Conservation (phyloP, 2,888 invertebrate genomes). For the Aproaerema taeniolella region DNA sequence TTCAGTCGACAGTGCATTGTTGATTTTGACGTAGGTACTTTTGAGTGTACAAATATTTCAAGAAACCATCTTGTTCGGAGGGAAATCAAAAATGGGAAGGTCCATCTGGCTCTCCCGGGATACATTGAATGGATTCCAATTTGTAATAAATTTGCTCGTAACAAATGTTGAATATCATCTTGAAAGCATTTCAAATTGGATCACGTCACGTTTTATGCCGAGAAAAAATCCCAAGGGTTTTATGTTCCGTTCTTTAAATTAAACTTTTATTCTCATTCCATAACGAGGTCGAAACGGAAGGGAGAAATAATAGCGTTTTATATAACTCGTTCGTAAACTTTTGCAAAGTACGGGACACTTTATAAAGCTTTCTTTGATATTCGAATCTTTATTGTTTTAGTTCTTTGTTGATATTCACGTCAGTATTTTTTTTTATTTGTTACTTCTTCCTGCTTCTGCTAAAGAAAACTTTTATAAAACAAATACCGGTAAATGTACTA, state of each 20-base stretch:
- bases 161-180: conserved; percentile 59
- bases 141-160: conserved; percentile 64
- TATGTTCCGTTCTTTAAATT: conserved; percentile 36
- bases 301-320: background rate
- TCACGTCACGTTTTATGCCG: conserved; percentile 55
- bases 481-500: no score
- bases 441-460: no score
- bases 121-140: conserved; percentile 56
- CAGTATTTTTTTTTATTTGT: no score
- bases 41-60: conserved; percentile 4
- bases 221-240: conserved; percentile 40
- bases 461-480: no score
- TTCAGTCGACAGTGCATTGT: no score
- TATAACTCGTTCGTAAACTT: background rate
- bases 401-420: no score
- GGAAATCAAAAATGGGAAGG: conserved; percentile 40
- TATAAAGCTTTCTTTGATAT: background rate
- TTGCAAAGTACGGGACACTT: background rate
- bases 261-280: conserved; percentile 14
- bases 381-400: no score
- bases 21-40: background rate
- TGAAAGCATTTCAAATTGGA: conserved; percentile 56
- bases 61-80: conserved; percentile 12
- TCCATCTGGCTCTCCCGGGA: conserved; percentile 37
- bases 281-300: conserved; percentile 6